phyloP scores from a whole-genome alignment of 2,888 invertebrate genomes.

The Mallateleia sp. region DNA sequence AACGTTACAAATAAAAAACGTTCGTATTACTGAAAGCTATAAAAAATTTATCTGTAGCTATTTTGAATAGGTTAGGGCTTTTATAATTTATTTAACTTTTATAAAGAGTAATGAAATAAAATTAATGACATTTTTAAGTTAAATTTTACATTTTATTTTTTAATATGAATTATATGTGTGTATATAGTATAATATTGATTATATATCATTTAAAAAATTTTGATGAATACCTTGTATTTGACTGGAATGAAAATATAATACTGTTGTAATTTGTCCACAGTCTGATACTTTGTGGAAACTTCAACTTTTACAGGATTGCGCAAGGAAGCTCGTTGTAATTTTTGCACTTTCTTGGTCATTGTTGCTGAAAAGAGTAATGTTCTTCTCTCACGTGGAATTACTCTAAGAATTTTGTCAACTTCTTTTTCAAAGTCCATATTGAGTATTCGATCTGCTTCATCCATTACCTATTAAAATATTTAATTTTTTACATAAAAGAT shows the following conservation, averaged over 20 bases:
- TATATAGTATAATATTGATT: no score
- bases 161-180: no score
- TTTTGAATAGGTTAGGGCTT: no score
- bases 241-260: slow-evolving; percentile 98
- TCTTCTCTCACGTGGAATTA: slow-evolving; percentile 96
- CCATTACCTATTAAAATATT: slow-evolving; percentile 94
- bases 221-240: slow-evolving; percentile 97
- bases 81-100: no score
- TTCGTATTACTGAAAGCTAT: no score
- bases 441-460: slow-evolving; percentile 99
- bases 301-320: slow-evolving; percentile 98
- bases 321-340: slow-evolving; percentile 98
- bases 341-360: slow-evolving; percentile 99
- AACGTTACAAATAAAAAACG: no score
- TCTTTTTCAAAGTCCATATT: slow-evolving; percentile 99
- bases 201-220: no score
- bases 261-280: slow-evolving; percentile 98
- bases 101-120: no score
- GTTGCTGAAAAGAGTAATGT: slow-evolving; percentile 99
- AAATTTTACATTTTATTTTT: no score
- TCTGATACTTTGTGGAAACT: slow-evolving; percentile 99
- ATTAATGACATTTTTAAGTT: no score
- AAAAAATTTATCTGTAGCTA: no score
- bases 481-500: neutral
- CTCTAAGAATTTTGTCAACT: slow-evolving; percentile 98